Conservation (phyloP, 2,888 invertebrate genomes). For the Theretra japonica region DNA sequence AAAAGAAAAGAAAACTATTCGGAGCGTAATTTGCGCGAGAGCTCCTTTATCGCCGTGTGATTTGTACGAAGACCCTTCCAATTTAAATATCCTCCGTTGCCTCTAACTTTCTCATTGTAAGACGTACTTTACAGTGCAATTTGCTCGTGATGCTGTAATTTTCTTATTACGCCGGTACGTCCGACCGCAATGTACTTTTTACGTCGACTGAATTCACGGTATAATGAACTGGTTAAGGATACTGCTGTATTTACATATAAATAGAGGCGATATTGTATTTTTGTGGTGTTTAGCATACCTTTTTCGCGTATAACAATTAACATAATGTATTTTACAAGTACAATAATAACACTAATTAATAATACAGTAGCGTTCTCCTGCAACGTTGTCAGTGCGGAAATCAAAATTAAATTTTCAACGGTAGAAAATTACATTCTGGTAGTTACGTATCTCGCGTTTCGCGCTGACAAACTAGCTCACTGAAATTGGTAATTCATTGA, state of each 20-base stretch:
- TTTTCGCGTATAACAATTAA: no score
- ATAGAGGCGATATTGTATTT: no score
- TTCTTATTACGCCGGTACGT: neutral
- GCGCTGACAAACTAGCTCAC: no score
- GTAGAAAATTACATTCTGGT: no score
- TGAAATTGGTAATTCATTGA: no score
- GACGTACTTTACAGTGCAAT: conserved; percentile 7
- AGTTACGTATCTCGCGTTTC: no score
- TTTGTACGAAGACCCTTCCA: conserved; percentile 28
- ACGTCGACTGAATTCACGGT: neutral
- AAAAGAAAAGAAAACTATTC: conserved; percentile 20
- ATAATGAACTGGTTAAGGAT: neutral
- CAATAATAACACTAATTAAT: no score
- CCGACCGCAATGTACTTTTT: neutral
- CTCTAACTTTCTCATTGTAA: conserved; percentile 3
- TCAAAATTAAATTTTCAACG: no score
- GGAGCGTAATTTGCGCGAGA: conserved; percentile 19
- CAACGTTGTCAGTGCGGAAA: no score
- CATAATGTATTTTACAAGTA: no score
- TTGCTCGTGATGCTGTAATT: neutral
- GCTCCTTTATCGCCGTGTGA: conserved; percentile 23
- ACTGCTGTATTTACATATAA: neutral
- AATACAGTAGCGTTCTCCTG: no score
- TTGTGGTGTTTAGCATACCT: no score
- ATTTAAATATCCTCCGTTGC: conserved; percentile 12